Percentiles rank a stretch among this genome's conserved stretches.
phyloP scores from a whole-genome alignment of 53 echinoderm and acorn worm species.

The Astropecten irregularis region DNA sequence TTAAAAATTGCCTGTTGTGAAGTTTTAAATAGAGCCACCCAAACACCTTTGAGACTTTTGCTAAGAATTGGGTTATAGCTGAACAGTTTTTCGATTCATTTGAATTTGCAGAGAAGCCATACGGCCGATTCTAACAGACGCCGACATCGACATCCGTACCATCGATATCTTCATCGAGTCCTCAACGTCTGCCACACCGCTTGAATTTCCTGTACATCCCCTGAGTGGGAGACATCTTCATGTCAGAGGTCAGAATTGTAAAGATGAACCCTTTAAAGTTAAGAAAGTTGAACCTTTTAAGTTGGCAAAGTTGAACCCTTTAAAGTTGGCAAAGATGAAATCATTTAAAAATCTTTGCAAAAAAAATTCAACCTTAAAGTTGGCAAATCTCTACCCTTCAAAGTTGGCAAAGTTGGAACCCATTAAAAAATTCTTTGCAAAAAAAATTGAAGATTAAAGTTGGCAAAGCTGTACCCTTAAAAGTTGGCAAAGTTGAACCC shows the following conservation, averaged over 20 bases:
- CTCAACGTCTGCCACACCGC: conserved; percentile 60
- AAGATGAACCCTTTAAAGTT: background rate
- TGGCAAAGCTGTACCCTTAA: too few relatives aligned
- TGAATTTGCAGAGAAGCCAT: conserved; percentile 46
- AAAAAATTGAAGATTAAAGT: too few relatives aligned
- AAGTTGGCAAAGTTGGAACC: too few relatives aligned
- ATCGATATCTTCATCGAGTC: conserved; percentile 75
- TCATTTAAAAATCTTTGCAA: background rate
- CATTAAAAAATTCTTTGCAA: too few relatives aligned
- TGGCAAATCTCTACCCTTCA: background rate
- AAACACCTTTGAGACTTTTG: too few relatives aligned
- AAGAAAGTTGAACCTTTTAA: background rate
- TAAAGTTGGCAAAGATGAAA: background rate
- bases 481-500: too few relatives aligned
- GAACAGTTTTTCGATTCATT: too few relatives aligned
- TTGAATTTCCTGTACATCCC: conserved; percentile 55
- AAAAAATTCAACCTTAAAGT: background rate
- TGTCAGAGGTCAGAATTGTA: conserved; percentile 55
- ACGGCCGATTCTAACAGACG: background rate
- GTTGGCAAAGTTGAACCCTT: background rate
- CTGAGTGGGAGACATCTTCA: conserved; percentile 60
- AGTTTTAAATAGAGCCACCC: too few relatives aligned
- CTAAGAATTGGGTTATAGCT: too few relatives aligned
- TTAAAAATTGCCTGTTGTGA: too few relatives aligned
- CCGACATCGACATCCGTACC: conserved; percentile 36